phyloP scores from a whole-genome alignment of 2,888 invertebrate genomes.

The Nomada fucata region DNA sequence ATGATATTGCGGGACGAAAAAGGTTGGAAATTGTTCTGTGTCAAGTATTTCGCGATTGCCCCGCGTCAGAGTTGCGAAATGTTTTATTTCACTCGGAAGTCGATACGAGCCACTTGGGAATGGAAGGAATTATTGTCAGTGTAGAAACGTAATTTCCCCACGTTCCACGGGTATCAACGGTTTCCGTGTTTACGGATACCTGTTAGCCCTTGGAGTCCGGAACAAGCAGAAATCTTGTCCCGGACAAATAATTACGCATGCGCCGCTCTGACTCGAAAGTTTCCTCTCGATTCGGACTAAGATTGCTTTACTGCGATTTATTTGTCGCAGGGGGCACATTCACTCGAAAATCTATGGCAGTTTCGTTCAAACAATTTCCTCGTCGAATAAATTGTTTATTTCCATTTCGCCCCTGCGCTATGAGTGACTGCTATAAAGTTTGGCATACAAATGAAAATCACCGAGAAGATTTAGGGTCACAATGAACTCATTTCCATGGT shows the following conservation, averaged over 20 bases:
- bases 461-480: too few species aligned
- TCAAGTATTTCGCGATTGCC: too few species aligned
- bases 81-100: too few species aligned
- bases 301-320: constrained; percentile 14
- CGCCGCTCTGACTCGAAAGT: neutral
- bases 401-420: too few species aligned
- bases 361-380: neutral
- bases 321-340: constrained; percentile 20
- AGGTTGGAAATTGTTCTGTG: too few species aligned
- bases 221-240: constrained; percentile 5
- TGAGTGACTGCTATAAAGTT: neutral
- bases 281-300: neutral
- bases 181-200: neutral
- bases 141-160: neutral
- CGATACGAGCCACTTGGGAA: too few species aligned
- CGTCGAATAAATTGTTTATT: neutral
- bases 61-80: too few species aligned
- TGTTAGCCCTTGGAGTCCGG: constrained; percentile 3
- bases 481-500: constrained; percentile 37
- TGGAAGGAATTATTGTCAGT: too few species aligned
- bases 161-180: neutral
- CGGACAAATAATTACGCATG: constrained; percentile 8
- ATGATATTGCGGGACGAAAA: too few species aligned
- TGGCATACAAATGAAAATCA: constrained; percentile 1
- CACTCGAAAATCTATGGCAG: neutral